Evolutionary conservation across 2,113 vertebrate genomes (phyloP), one percentile per base, ranked within the genome.

Genomic region (Philantomba maxwellii): DNA sequence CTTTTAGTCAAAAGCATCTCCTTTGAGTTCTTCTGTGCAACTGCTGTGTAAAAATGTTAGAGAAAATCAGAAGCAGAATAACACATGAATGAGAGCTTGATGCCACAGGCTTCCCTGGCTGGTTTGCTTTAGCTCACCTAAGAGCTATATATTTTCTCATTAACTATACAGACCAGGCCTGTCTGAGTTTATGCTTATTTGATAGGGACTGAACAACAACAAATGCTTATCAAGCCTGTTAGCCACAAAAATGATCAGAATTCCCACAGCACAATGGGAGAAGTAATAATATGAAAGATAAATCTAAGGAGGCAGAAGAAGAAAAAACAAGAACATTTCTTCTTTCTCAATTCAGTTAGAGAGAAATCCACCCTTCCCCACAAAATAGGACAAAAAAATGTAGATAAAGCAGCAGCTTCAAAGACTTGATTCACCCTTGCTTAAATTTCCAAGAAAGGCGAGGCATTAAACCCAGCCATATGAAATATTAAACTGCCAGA

Each of bases 371-470:
- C 23, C 70, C 15, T 39, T 25, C 23, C 23, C 11, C 15, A 4
- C 75, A 36, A 58, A 58, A 95, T 78, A 94, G 33, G 66, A 1
- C 66, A 53, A 45, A 94, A 47, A 93, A 51, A 87, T 10, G 39
- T 43, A 5, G 8, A 53, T 0, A 73, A 73, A 92, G 84, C 7
- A 49, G 15, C 33, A 57, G 92, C 70, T 94, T 97, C 47, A 92
- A 95, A 92, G 91, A 91, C 45, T 81, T 89, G 57, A 88, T 95
- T 45, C 82, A 64, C 75, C 75, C 47, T 95, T 83, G 88, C 83
- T 45, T 28, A 89, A 58, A 85, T 88, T 57, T 89, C 83, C 53
- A 66, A 87, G 94, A 84, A 94, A 84, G 0, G 13, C 83, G 30
- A 93, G 86, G 94, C 53, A 55, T 91, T 8, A 64, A 89, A 96